Evolutionary conservation across 2,113 vertebrate genomes (phyloP), one percentile per base, ranked within the genome.

Genomic region (Heteronetta atricapilla): DNA sequence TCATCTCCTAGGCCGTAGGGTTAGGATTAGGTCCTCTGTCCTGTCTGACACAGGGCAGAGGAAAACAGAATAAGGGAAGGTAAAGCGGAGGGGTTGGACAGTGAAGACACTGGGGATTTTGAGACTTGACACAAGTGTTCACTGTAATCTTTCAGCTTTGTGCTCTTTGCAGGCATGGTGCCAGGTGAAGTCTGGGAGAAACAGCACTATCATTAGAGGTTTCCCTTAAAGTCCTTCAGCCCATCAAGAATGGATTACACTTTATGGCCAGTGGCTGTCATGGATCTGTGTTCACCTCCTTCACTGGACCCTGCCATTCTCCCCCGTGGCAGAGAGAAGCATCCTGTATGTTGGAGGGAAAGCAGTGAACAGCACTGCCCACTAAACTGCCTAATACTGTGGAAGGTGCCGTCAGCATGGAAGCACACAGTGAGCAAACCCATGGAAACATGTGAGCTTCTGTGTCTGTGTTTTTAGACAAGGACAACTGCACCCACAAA

Each of bases 381-480:
- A 29, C 73, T 75, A 50, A 80, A 31, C 46, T 0, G 0, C 0
- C 0, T 42, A 6, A 29, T 69, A 50, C 64, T 18, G 4, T 42
- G 68, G 63, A 60, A 52, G 33, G 31, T 40, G 4, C 36, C 44
- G n/a, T 68, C 1, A 1, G n/a, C n/a, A 16, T 5, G 10, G 76
- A 80, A 53, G 53, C 53, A 66, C 7, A 4, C 26, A 36, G 26
- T 2, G 1, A 58, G 28, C 50, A 86, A 76, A 77, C 8, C 42
- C 53, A 20, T 81, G 73, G 10, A 58, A 67, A 55, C n/a, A 60
- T 2, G 2, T 23, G n/a, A 70, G 16, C 64, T 81, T 58, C 14
- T 64, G 0, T 29, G 11, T 68, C 33, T 34, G 66, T 31, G 7
- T 48, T 86, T 77, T 62, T 23, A 70, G 15, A 36, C n/a, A 28